Conservation (phyloP, 2,888 invertebrate species). For the Meandrusa payeni region DNA sequence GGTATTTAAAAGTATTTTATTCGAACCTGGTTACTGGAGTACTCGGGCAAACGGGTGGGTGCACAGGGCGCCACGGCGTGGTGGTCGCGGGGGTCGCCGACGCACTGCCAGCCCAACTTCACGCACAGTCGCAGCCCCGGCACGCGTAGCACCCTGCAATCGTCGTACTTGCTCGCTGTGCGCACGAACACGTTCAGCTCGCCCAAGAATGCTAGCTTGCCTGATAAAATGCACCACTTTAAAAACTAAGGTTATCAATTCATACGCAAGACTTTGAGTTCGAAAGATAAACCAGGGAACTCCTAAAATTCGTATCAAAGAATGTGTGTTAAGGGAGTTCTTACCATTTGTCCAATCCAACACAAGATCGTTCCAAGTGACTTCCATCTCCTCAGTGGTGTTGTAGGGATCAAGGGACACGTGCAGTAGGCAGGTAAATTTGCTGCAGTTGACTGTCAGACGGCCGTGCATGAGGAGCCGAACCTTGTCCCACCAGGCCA, state of each 20-base stretch:
- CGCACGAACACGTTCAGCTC: constrained; percentile 96
- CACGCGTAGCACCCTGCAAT: constrained; percentile 94
- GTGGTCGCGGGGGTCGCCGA: constrained; percentile 97
- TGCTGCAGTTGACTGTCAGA: constrained; percentile 91
- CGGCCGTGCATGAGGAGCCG: constrained; percentile 95
- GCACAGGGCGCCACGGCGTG: constrained; percentile 97
- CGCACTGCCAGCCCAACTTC: constrained; percentile 94
- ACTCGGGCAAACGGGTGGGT: constrained; percentile 97
- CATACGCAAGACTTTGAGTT: no score
- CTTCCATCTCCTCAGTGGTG: constrained; percentile 99
- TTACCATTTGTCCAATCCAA: constrained; percentile 98
- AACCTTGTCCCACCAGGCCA: constrained; percentile 99
- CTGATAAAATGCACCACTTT: constrained; percentile 59
- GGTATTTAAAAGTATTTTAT: no score
- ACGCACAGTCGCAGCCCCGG: constrained; percentile 92
- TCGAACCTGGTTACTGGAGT: constrained; percentile 93
- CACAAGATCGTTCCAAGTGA: constrained; percentile 95
- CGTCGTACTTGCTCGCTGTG: constrained; percentile 99
- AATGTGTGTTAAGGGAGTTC: no score
- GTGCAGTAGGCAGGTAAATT: constrained; percentile 94
- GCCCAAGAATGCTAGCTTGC: constrained; percentile 94
- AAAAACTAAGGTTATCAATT: no score
- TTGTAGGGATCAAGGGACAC: constrained; percentile 99
- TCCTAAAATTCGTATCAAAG: no score
- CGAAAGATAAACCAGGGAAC: no score